phyloP scores from a whole-genome alignment of 1,140 invertebrate genomes.

The Thrips palmi region DNA sequence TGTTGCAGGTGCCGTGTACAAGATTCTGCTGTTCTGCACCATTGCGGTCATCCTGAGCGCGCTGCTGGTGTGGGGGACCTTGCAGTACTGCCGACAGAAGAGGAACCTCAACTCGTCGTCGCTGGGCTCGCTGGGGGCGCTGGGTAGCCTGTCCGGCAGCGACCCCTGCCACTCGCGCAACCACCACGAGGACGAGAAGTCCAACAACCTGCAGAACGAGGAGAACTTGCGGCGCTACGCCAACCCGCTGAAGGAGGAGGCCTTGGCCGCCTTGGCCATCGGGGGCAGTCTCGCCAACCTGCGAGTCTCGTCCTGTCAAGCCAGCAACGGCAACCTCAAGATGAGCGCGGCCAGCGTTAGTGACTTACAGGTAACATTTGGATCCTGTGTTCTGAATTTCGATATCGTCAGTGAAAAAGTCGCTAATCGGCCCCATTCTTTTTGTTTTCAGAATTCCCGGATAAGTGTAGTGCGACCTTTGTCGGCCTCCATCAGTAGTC shows the following conservation, averaged over 20 bases:
- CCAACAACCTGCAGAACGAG: conserved; percentile 76
- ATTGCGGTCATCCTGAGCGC: conserved; percentile 29
- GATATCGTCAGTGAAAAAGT: conserved; percentile 17
- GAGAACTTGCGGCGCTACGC: conserved; percentile 60
- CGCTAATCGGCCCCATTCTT: conserved; percentile 10
- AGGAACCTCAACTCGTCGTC: conserved; percentile 28
- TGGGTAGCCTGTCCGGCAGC: conserved; percentile 20
- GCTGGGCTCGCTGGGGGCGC: conserved; percentile 28
- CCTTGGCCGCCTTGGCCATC: conserved; percentile 28
- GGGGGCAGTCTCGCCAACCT: conserved; percentile 23
- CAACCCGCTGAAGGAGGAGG: conserved; percentile 36
- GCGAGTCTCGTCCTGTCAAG: conserved; percentile 18
- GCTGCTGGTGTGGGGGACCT: conserved; percentile 24
- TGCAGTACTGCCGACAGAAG: conserved; percentile 31
- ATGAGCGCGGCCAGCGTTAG: not conserved
- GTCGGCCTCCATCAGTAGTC: too few relatives aligned
- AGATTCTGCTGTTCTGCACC: conserved; percentile 29
- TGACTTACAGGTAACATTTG: not conserved
- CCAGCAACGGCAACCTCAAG: not conserved
- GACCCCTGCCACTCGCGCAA: conserved; percentile 29
- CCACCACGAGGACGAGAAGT: conserved; percentile 64
- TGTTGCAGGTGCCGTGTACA: too few relatives aligned
- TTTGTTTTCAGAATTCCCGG: conserved; percentile 16
- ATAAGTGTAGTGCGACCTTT: conserved; percentile 38
- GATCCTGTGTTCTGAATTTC: not conserved